A percentile compares a stretch with the other conserved stretches of the same genome.
These are phyloP conservation scores for Operophtera brumata DNA, from an alignment of 2,888 invertebrate genomes.

Conservation along the genomic window DNA sequence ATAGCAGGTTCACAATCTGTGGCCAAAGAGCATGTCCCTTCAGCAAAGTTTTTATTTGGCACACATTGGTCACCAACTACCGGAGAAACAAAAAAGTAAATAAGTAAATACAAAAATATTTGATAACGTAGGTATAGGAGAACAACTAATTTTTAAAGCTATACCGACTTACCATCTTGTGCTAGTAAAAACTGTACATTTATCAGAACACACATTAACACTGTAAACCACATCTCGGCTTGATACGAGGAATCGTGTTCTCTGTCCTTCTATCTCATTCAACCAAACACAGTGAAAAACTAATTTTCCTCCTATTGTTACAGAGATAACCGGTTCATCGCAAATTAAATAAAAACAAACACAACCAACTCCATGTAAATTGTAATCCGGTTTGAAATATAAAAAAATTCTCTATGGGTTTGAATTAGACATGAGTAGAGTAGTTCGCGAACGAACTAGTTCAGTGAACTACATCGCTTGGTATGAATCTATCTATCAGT, in stretches of 20 bases:
- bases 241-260: background rate
- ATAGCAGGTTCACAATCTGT: slow-evolving; percentile 57
- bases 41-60: slow-evolving; percentile 42
- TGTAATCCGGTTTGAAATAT: background rate
- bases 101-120: background rate
- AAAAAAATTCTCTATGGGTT: too few relatives aligned
- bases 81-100: slow-evolving; percentile 25
- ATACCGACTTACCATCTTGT: slow-evolving; percentile 7
- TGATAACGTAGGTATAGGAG: background rate
- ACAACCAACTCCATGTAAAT: background rate
- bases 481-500: too few relatives aligned
- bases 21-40: slow-evolving; percentile 53
- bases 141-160: background rate
- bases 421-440: too few relatives aligned
- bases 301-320: slow-evolving; percentile 7
- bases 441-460: too few relatives aligned
- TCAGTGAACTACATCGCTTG: too few relatives aligned
- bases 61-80: slow-evolving; percentile 61
- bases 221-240: slow-evolving; percentile 6
- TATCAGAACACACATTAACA: slow-evolving; percentile 6
- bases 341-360: slow-evolving; percentile 12
- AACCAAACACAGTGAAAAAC: background rate
- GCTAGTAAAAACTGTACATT: slow-evolving; percentile 2
- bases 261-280: background rate
- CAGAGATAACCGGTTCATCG: slow-evolving; percentile 16